phyloP scores from a whole-genome alignment of 2,113 vertebrate genomes.

The Polyodon spathula region DNA sequence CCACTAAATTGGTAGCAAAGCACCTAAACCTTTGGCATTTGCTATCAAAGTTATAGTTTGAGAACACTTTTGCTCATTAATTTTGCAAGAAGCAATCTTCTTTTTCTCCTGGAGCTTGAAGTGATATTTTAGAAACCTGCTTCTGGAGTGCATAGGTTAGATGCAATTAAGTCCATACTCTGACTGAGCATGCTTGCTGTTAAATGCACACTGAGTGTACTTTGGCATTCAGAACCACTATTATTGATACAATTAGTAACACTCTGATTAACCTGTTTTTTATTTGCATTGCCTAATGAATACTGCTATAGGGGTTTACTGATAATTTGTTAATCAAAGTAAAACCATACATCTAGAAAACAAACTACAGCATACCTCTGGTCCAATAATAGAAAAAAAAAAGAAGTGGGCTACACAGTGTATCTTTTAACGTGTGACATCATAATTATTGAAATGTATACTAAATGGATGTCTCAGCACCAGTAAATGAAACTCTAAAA shows the following conservation, averaged over 20 bases:
- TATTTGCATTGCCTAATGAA: slow-evolving; percentile 1
- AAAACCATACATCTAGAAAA: background rate
- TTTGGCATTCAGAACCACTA: slow-evolving; percentile 35
- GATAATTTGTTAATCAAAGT: background rate
- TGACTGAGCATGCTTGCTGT: slow-evolving; percentile 28
- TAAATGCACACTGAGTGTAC: slow-evolving; percentile 29
- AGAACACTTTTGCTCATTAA: slow-evolving; percentile 50
- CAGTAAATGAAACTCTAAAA: slow-evolving; percentile 32
- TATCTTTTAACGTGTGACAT: slow-evolving; percentile 13
- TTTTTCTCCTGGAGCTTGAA: slow-evolving; percentile 35
- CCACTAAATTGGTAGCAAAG: slow-evolving; percentile 32
- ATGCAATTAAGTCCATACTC: slow-evolving; percentile 45
- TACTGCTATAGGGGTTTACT: background rate
- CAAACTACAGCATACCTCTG: background rate
- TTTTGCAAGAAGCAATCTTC: slow-evolving; percentile 35
- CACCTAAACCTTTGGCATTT: slow-evolving; percentile 36
- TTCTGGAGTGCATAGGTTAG: slow-evolving; percentile 43
- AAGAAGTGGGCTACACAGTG: background rate
- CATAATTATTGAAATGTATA: slow-evolving; percentile 32
- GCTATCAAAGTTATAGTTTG: slow-evolving; percentile 41
- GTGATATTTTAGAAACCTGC: slow-evolving; percentile 56
- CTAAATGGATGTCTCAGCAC: slow-evolving; percentile 28
- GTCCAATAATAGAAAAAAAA: no score
- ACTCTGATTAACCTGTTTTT: slow-evolving; percentile 51
- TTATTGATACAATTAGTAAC: slow-evolving; percentile 44